Evolutionary conservation across 2,888 invertebrate species (phyloP).

Genomic region (Torymus auratus): DNA sequence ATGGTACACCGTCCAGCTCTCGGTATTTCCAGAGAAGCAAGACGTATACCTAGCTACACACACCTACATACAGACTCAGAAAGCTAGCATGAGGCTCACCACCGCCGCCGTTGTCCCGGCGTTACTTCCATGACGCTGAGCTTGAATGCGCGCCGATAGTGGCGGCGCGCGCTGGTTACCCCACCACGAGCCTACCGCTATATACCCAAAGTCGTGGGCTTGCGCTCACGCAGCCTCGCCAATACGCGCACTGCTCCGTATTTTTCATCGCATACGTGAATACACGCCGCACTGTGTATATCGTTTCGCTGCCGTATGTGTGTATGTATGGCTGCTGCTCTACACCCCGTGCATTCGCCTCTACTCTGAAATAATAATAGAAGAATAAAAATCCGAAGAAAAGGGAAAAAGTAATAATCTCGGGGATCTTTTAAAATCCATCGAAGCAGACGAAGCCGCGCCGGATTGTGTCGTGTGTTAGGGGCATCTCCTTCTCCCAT

Average conservation of each 20-base stretch:
- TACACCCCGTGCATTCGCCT: conserved; percentile 12
- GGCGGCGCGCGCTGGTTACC: conserved; percentile 68
- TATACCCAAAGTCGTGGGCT: conserved; percentile 74
- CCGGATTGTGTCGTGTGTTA: conserved; percentile 74
- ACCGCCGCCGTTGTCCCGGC: conserved; percentile 73
- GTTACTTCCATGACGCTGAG: conserved; percentile 77
- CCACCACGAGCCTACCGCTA: conserved; percentile 71
- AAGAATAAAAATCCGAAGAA: conserved; percentile 72
- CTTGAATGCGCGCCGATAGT: conserved; percentile 76
- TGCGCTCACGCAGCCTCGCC: conserved; percentile 65
- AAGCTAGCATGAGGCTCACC: not conserved
- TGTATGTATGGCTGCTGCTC: not conserved
- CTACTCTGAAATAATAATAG: conserved; percentile 69
- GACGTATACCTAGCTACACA: not conserved
- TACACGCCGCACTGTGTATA: conserved; percentile 2
- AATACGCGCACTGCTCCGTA: not conserved
- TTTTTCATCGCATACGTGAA: conserved; percentile 15
- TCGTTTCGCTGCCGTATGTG: conserved; percentile 30
- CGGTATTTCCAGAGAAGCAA: not conserved
- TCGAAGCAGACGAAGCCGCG: conserved; percentile 76
- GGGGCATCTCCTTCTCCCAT: conserved; percentile 34
- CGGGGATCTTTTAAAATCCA: conserved; percentile 77
- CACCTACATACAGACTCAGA: not conserved
- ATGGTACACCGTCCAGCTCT: conserved; percentile 4
- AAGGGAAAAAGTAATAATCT: conserved; percentile 77